phyloP scores from a whole-genome alignment of 2,888 invertebrate species.

The Chymomyza procnemis region DNA sequence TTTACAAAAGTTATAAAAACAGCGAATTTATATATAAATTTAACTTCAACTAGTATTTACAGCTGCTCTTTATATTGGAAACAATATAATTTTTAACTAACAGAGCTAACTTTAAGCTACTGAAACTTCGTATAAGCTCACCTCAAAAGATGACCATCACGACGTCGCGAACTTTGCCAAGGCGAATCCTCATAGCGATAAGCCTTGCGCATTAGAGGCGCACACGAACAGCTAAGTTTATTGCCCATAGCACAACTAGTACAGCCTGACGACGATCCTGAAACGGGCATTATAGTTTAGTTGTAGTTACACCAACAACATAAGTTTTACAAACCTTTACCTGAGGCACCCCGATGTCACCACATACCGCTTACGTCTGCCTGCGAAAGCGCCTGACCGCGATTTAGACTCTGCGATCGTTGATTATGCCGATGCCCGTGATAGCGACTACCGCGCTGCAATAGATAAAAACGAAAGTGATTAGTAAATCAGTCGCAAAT shows the following conservation, averaged over 20 bases:
- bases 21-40: conserved; percentile 48
- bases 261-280: conserved; percentile 78
- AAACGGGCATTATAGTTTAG: conserved; percentile 4
- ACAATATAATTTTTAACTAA: conserved; percentile 34
- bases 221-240: conserved; percentile 97
- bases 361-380: conserved; percentile 85
- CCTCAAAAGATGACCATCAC: conserved; percentile 93
- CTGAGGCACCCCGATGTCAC: conserved; percentile 89
- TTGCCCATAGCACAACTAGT: conserved; percentile 92
- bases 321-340: conserved; percentile 75
- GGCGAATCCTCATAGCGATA: conserved; percentile 98
- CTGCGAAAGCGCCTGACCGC: conserved; percentile 84
- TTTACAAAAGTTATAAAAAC: conserved; percentile 58
- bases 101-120: neutral
- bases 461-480: conserved; percentile 1
- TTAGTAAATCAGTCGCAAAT: neutral
- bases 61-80: conserved; percentile 32
- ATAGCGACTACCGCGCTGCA: conserved; percentile 82
- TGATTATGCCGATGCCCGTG: conserved; percentile 83
- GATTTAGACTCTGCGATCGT: conserved; percentile 87
- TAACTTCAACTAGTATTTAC: neutral
- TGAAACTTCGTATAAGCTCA: conserved; percentile 69
- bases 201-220: conserved; percentile 96
- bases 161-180: conserved; percentile 92
- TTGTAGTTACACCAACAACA: neutral